These are phyloP conservation scores for Philantomba maxwellii DNA, from an alignment of 2,113 vertebrate genomes.

Conservation along the genomic window DNA sequence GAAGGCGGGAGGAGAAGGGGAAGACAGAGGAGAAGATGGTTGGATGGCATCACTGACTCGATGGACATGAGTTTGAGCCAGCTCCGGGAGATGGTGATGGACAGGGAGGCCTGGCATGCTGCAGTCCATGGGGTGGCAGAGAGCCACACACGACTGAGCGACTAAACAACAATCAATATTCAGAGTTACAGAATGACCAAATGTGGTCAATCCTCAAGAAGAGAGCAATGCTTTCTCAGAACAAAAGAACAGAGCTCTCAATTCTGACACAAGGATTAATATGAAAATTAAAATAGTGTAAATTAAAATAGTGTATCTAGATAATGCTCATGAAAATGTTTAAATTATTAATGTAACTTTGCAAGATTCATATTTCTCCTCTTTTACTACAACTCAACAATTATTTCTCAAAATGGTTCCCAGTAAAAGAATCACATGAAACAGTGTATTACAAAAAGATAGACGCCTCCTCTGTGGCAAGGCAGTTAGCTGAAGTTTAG, in stretches of 20 bases:
- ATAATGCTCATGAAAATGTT: slow-evolving; percentile 1
- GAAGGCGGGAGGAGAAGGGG: neutral
- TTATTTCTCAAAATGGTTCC: neutral
- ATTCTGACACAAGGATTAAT: neutral
- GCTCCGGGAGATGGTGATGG: neutral
- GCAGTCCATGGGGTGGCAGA: neutral
- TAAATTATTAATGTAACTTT: neutral
- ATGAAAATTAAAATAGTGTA: neutral
- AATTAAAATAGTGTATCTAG: neutral
- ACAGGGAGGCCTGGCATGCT: neutral
- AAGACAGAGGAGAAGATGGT: neutral
- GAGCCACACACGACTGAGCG: neutral
- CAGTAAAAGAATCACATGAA: neutral
- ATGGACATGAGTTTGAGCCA: neutral
- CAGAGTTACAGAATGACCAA: neutral
- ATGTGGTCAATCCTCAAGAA: neutral
- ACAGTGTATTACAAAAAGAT: neutral
- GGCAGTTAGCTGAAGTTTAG: neutral
- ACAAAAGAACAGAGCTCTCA: neutral
- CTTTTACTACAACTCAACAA: neutral
- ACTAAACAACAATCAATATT: neutral
- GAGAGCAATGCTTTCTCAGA: neutral
- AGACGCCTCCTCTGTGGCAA: neutral
- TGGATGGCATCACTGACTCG: neutral
- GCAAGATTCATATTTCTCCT: neutral